Evolutionary conservation across 2,888 invertebrate species (phyloP).

Genomic region (Helicoverpa assulta): DNA sequence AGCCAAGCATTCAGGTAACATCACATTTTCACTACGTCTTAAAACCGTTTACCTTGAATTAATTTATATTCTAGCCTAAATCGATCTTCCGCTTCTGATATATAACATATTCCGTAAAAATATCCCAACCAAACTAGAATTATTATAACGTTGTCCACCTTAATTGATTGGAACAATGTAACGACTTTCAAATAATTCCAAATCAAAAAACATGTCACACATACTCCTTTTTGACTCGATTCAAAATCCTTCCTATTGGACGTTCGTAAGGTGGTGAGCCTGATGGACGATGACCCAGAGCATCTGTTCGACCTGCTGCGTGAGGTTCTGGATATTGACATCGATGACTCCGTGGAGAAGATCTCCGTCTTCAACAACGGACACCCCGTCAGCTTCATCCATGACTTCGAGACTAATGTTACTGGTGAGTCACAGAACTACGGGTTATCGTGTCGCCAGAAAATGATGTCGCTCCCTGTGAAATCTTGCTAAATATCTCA

Average conservation of each 20-base stretch:
- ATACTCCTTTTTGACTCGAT: neutral
- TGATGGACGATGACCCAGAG: conserved; percentile 67
- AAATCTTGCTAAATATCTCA: no score
- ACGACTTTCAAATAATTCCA: no score
- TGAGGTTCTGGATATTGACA: conserved; percentile 94
- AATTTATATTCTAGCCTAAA: no score
- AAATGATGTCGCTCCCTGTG: no score
- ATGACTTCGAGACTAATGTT: conserved; percentile 95
- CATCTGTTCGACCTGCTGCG: conserved; percentile 89
- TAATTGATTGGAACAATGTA: no score
- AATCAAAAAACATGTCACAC: neutral
- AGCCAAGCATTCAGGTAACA: conserved; percentile 52
- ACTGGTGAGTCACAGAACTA: conserved; percentile 83
- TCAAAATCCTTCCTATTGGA: neutral
- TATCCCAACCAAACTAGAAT: no score
- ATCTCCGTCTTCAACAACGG: conserved; percentile 96
- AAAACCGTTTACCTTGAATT: no score
- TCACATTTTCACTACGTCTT: neutral
- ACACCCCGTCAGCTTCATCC: conserved; percentile 95
- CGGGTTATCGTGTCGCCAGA: no score
- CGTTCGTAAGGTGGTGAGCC: conserved; percentile 68
- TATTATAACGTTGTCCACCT: no score
- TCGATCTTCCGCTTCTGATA: no score
- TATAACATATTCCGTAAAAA: no score
- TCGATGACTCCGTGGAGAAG: conserved; percentile 94